Percentiles rank a stretch among this genome's conserved stretches.
Evolutionary conservation across 2,888 invertebrate species (phyloP).

Genomic region (Xylophagus ater): DNA sequence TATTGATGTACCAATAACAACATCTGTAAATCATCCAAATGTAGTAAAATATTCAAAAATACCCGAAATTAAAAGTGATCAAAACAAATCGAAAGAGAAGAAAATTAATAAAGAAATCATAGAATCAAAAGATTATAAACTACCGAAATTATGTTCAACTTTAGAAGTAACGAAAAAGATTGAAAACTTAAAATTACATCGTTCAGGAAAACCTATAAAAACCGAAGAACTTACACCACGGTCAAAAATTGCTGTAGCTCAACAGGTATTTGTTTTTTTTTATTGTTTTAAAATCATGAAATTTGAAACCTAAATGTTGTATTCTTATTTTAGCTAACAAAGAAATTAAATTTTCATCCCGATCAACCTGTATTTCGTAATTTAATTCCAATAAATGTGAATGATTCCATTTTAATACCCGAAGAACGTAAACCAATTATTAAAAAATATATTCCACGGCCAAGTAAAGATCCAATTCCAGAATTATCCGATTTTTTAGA

Average conservation of each 20-base stretch:
- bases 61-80: no score
- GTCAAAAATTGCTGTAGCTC: constrained; percentile 23
- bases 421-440: constrained; percentile 17
- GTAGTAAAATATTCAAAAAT: not conserved
- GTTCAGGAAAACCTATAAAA: constrained; percentile 4
- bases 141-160: constrained; percentile 24
- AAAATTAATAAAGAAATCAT: no score
- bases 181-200: constrained; percentile 15
- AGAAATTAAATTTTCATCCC: constrained; percentile 28
- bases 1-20: constrained; percentile 11
- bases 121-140: constrained; percentile 19
- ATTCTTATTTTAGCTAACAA: constrained; percentile 24
- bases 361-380: constrained; percentile 24
- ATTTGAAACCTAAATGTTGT: no score
- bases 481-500: constrained; percentile 26
- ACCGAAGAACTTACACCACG: constrained; percentile 19
- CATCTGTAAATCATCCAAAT: not conserved
- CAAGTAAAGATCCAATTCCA: constrained; percentile 21
- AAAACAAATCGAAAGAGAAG: no score
- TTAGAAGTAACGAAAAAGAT: constrained; percentile 21
- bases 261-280: constrained; percentile 21
- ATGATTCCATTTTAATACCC: constrained; percentile 24
- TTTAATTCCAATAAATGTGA: constrained; percentile 28
- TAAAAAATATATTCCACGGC: constrained; percentile 15
- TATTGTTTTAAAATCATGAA: no score